A percentile compares a stretch with the other conserved stretches of the same genome.
These are phyloP conservation scores for Cydia strobilella DNA, from an alignment of 1,140 invertebrate species.

Conservation along the genomic window DNA sequence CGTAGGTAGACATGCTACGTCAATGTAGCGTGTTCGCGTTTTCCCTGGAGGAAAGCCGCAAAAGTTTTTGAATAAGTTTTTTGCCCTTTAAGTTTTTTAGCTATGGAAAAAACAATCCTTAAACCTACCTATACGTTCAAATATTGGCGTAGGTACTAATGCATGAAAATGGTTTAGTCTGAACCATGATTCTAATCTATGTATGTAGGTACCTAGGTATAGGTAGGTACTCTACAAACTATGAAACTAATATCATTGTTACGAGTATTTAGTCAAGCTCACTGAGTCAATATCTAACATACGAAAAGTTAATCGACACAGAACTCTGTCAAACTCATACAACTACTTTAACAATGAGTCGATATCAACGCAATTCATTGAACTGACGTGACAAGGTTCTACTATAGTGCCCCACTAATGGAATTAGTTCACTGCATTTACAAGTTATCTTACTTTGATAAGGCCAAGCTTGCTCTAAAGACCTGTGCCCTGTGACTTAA, in stretches of 20 bases:
- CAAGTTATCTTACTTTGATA: conserved; percentile 4
- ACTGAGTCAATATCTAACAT: not conserved
- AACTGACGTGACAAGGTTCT: conserved; percentile 4
- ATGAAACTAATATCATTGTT: conserved; percentile 16
- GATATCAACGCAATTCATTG: conserved; percentile 12
- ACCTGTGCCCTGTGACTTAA: conserved; percentile 27
- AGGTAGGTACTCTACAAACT: no score
- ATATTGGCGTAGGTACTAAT: no score
- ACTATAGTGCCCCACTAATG: not conserved
- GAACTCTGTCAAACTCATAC: not conserved
- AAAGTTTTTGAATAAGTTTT: no score
- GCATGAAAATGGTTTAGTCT: no score
- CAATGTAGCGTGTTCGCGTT: no score
- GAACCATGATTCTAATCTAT: no score
- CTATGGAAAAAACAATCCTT: no score
- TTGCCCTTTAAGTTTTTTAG: no score
- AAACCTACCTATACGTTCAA: no score
- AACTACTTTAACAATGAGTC: conserved; percentile 2
- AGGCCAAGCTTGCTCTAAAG: not conserved
- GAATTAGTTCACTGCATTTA: conserved; percentile 17
- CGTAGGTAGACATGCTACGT: no score
- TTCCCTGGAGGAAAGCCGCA: no score
- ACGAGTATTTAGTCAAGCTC: not conserved
- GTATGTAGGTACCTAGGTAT: no score
- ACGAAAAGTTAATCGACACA: not conserved